These are phyloP conservation scores for Drosophila busckii DNA, from an alignment of 1,140 invertebrate species.

Conservation along the genomic window DNA sequence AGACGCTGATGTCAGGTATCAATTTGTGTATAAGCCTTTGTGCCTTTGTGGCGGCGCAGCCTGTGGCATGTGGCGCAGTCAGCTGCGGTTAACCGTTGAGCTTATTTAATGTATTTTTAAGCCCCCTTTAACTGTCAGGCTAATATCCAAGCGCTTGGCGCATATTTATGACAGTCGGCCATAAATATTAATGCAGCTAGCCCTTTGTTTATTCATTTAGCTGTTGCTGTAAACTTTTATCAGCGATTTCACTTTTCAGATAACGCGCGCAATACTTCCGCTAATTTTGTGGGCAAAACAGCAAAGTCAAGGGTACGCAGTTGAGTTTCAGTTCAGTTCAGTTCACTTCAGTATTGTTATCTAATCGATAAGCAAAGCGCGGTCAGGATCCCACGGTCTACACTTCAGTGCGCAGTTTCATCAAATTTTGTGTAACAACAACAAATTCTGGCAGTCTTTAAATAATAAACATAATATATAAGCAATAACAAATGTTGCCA, in stretches of 20 bases:
- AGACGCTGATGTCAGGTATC: too few relatives aligned
- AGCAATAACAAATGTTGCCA: constrained; percentile 14
- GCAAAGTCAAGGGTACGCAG: constrained; percentile 58
- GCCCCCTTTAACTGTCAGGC: constrained; percentile 37
- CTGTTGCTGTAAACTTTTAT: constrained; percentile 38
- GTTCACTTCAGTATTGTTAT: too few relatives aligned
- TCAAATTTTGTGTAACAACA: background rate
- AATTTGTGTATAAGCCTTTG: too few relatives aligned
- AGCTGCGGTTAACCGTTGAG: background rate
- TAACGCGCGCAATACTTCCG: constrained; percentile 65
- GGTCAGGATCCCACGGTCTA: constrained; percentile 2
- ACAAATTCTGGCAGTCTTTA: constrained; percentile 25
- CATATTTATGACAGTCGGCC: constrained; percentile 52
- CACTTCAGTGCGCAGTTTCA: too few relatives aligned
- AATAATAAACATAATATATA: constrained; percentile 4
- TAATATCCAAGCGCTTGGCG: constrained; percentile 20
- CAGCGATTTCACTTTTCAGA: constrained; percentile 66
- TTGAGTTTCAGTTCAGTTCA: background rate
- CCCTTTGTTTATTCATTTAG: constrained; percentile 2
- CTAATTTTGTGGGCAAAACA: constrained; percentile 26
- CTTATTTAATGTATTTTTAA: constrained; percentile 44
- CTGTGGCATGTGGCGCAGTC: constrained; percentile 3
- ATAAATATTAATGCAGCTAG: constrained; percentile 57
- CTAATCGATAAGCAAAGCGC: constrained; percentile 58
- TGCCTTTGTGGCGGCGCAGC: too few relatives aligned